Evolutionary conservation across 1,140 invertebrate genomes (phyloP), one percentile per base, ranked within the genome.

Genomic region (Hesperophylax magnus): DNA sequence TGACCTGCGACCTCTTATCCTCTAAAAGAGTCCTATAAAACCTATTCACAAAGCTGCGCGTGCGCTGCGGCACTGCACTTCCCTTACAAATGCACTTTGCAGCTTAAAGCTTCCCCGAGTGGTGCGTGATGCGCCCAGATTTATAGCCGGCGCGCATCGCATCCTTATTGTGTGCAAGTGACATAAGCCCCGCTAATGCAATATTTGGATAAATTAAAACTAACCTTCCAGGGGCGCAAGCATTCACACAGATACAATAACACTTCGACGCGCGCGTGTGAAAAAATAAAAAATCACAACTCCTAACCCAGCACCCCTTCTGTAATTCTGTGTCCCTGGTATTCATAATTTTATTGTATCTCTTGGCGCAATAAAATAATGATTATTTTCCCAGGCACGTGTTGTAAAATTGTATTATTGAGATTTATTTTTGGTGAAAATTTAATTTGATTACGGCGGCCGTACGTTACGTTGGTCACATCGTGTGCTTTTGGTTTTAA

Each of bases 121-220:
- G 47, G 69, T 27, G 47, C 47, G 31, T 52, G 72, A 60, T 34
- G 72, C 54, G 72, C 56, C 14, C 63, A 58, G 82, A 83, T 81
- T 83, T 83, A 81, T 79, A 71, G 72, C 34, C 47, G 20, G 47
- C 61, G 82, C 82, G 75, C 71, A 47, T 60, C 67, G 82, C 63
- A 61, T 58, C 67, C 63, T 63, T 67, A 74, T 79, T 79, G 78
- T 79, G 15, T 84, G 82, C 77, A 79, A 84, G 82, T 84, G 82
- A 84, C 82, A 84, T 84, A 84, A 84, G 82, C 80, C 78, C 77
- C 74, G 56, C 78, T 84, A 84, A 84, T 84, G 82, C 82, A 84
- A 84, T 84, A 84, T 84, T 84, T 84, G 82, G 82, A 84, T 81
- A 81, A 84, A 84, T 84, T 84, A 84, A 84, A 80, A 81, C 69